Base-by-base conservation (phyloP, 1,140 invertebrate genomes). In the Apocrypta bakeri region DNA sequence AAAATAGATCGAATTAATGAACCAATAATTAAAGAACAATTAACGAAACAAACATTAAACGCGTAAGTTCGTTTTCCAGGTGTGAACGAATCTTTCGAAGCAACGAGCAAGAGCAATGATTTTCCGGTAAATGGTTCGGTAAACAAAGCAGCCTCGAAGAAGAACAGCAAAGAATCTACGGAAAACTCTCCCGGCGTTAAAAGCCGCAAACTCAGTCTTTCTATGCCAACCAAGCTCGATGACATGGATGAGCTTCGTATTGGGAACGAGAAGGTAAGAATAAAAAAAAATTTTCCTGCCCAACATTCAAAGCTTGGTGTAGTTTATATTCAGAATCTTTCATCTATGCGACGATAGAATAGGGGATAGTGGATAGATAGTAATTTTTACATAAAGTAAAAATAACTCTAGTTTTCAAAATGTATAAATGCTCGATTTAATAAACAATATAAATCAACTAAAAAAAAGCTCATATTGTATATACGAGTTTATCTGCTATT, bases 171-270 rank as follows among this genome's bases (percentile, higher is more conserved):
- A 25, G 14, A 21, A 17, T 7, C 37, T 48, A 61, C 42, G 29
- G 25, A 42, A 33, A 37, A 81, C 0, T n/a, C 9, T 29, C 29
- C 80, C 17, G n/a, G 33, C 29, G 27, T 2, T 0, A 72, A 64
- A n/a, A 69, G 24, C 68, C 75, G 40, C 37, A 37, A 81, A 71
- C 21, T 84, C 75, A 89, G 89, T 69, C 87, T 88, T 61, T 91
- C 90, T 37, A 90, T 91, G 89, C 90, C 89, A 37, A 88, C 84
- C 33, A 90, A 89, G 73, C 86, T 91, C 12, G 85, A 90, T 85
- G 85, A 88, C 69, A 91, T 91, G 89, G 89, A 88, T 61, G 85
- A 87, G 75, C 85, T 91, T 12, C 86, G 88, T 64, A 91, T 90
- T 63, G 87, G 87, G 12, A 87, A 87, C 11, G 85, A 88, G 25